These are phyloP conservation scores for Tauraco hartlaubi DNA, from an alignment of 2,797 vertebrate genomes.

Conservation along the genomic window DNA sequence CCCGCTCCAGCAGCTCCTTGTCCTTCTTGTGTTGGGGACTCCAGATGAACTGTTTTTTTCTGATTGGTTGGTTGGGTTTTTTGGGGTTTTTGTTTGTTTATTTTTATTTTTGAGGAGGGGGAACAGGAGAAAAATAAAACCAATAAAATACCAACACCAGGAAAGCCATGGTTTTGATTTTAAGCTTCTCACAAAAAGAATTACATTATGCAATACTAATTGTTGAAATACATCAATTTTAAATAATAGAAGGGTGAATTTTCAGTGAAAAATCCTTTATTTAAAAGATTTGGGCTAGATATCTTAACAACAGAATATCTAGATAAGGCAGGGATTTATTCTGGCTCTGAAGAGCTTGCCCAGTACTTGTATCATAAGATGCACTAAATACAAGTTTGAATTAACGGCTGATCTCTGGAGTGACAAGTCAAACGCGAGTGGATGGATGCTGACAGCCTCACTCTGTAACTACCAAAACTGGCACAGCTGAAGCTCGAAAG, in stretches of 20 bases:
- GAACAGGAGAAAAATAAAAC: neutral
- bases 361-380: neutral
- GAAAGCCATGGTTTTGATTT: neutral
- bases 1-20: no score
- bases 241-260: neutral
- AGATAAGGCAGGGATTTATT: neutral
- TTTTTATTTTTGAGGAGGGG: neutral
- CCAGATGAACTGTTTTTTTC: neutral
- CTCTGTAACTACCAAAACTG: neutral
- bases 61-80: neutral
- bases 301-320: neutral
- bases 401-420: neutral
- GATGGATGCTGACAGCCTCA: neutral
- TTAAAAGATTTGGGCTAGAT: neutral
- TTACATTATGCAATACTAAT: neutral
- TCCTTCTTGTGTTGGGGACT: no score
- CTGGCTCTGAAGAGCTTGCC: neutral
- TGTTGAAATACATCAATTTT: neutral
- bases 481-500: neutral
- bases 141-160: neutral
- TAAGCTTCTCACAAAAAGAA: neutral
- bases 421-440: neutral
- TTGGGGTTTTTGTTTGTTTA: neutral
- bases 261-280: neutral
- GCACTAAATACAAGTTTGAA: neutral